These are phyloP conservation scores for Atethmia centrago DNA, from an alignment of 2,888 invertebrate species.

Conservation along the genomic window DNA sequence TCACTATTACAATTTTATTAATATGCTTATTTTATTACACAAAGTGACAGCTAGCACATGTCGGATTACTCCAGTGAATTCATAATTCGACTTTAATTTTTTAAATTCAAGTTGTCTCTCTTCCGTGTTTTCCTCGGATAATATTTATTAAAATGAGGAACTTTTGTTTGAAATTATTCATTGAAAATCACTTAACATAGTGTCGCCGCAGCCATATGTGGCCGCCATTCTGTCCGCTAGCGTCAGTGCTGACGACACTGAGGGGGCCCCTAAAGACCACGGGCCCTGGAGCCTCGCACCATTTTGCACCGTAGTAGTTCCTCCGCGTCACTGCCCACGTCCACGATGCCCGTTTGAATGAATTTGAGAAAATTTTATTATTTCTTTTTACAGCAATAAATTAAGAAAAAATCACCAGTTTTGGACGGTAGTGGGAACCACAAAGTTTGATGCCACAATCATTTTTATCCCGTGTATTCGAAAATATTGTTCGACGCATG, in stretches of 20 bases:
- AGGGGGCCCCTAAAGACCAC: neutral
- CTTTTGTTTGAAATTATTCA: neutral
- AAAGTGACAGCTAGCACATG: too few relatives aligned
- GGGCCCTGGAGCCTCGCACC: neutral
- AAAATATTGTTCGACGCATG: conserved; percentile 40
- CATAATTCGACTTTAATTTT: too few relatives aligned
- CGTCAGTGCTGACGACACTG: neutral
- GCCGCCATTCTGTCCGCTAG: neutral
- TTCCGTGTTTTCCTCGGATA: neutral
- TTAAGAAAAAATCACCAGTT: neutral
- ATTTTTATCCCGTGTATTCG: conserved; percentile 40
- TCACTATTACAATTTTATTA: too few relatives aligned
- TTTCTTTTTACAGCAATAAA: conserved; percentile 12
- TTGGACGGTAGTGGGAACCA: neutral
- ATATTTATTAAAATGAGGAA: neutral
- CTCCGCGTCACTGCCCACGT: neutral
- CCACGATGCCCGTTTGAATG: neutral
- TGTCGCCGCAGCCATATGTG: neutral
- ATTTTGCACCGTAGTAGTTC: neutral
- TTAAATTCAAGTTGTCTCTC: neutral
- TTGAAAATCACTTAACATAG: neutral
- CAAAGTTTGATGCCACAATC: conserved; percentile 37
- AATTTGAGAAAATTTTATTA: neutral
- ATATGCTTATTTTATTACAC: too few relatives aligned
- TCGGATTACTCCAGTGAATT: too few relatives aligned